phyloP scores from a whole-genome alignment of 2,113 vertebrate genomes.

The Platichthys stellatus region DNA sequence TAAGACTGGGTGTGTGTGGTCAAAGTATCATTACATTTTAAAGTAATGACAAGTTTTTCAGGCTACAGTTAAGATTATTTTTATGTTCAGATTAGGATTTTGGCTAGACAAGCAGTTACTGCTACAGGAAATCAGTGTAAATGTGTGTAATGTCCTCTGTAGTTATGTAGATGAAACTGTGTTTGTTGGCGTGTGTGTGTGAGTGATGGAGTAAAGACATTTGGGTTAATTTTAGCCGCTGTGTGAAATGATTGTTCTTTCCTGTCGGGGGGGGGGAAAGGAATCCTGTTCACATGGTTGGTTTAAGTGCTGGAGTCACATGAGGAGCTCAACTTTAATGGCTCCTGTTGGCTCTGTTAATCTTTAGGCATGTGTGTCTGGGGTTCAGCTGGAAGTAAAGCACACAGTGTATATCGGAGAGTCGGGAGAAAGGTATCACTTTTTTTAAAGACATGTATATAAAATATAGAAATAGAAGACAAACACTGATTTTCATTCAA shows the following conservation, averaged over 20 bases:
- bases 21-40: too few relatives aligned
- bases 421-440: neutral
- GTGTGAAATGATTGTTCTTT: neutral
- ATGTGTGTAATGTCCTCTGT: too few relatives aligned
- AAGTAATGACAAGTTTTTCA: too few relatives aligned
- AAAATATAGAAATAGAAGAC: too few relatives aligned
- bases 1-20: too few relatives aligned
- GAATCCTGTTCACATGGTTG: conserved; percentile 15
- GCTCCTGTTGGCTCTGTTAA: neutral
- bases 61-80: too few relatives aligned
- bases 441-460: too few relatives aligned
- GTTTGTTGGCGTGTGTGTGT: neutral
- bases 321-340: conserved; percentile 8
- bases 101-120: neutral
- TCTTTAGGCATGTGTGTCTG: too few relatives aligned
- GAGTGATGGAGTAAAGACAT: neutral
- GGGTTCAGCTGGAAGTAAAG: too few relatives aligned
- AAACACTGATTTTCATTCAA: too few relatives aligned
- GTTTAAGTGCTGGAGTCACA: conserved; percentile 39
- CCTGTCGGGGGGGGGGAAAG: neutral
- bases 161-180: neutral
- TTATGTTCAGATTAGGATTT: too few relatives aligned
- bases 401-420: neutral
- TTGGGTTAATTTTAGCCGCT: neutral
- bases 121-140: too few relatives aligned